phyloP scores from a whole-genome alignment of 1,140 invertebrate genomes.

The Arctopsyche grandis region DNA sequence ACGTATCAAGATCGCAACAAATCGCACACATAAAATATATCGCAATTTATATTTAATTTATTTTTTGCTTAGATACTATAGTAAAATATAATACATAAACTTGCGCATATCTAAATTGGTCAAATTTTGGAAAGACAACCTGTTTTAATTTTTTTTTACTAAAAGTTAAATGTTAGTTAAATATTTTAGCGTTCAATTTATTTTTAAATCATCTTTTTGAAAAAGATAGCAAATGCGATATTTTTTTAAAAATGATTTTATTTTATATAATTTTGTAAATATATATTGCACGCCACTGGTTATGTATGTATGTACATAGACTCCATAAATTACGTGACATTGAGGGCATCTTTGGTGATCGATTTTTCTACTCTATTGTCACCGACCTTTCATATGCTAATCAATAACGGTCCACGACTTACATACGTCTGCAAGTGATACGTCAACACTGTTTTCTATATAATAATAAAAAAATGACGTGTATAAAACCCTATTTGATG shows the following conservation, averaged over 20 bases:
- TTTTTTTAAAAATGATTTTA: no score
- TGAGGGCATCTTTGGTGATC: constrained; percentile 39
- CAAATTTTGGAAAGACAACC: neutral
- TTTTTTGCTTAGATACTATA: no score
- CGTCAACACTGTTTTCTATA: constrained; percentile 17
- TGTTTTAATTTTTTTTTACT: neutral
- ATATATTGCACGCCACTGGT: constrained; percentile 12
- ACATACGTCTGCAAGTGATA: neutral
- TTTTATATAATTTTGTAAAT: neutral
- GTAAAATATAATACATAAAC: no score
- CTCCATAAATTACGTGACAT: constrained; percentile 29
- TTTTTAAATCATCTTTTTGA: no score
- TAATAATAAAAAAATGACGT: neutral
- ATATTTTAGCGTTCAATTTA: no score
- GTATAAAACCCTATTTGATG: no score
- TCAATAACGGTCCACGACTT: constrained; percentile 15
- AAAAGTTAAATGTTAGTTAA: neutral
- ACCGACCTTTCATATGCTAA: constrained; percentile 34
- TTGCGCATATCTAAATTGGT: no score
- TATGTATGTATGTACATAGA: neutral
- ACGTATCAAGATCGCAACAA: constrained; percentile 7
- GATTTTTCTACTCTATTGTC: constrained; percentile 33
- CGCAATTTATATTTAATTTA: neutral
- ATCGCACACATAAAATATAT: neutral
- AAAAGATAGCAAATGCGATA: no score